A percentile compares a stretch with the other conserved stretches of the same genome.
phyloP scores from a whole-genome alignment of 64 coral and sea anemone species.

The Trachythela sp. region DNA sequence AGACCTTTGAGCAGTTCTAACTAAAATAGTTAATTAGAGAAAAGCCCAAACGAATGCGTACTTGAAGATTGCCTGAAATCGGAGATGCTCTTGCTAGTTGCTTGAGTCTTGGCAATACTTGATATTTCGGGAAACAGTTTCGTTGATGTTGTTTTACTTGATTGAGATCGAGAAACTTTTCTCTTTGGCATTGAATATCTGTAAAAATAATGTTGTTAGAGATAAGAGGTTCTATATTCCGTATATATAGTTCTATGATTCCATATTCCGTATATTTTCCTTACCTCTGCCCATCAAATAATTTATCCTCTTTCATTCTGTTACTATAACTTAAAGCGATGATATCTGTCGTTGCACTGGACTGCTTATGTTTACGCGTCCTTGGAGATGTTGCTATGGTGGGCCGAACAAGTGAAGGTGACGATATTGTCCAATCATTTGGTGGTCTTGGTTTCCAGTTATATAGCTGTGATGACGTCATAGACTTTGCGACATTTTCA shows the following conservation, averaged over 20 bases:
- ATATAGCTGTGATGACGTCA: neutral
- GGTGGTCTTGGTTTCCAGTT: neutral
- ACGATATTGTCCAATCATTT: neutral
- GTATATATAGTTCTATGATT: too few relatives aligned
- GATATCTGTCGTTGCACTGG: neutral
- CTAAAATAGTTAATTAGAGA: too few relatives aligned
- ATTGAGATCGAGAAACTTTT: neutral
- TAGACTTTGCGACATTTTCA: neutral
- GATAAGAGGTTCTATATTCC: too few relatives aligned
- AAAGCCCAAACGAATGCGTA: too few relatives aligned
- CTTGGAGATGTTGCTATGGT: neutral
- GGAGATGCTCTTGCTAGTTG: neutral
- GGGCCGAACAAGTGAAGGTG: neutral
- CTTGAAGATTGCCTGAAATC: neutral
- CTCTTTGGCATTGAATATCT: neutral
- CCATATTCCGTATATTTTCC: too few relatives aligned
- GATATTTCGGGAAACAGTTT: neutral
- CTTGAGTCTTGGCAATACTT: neutral
- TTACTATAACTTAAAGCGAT: neutral
- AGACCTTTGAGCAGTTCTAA: too few relatives aligned
- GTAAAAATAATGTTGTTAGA: neutral
- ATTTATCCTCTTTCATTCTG: conserved; percentile 16
- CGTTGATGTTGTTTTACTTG: neutral
- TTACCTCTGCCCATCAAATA: neutral
- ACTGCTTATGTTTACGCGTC: neutral